A percentile compares a stretch with the other conserved stretches of the same genome.
These are phyloP conservation scores for Pomatostomus ruficeps DNA, from an alignment of 2,113 vertebrate species.

Conservation along the genomic window DNA sequence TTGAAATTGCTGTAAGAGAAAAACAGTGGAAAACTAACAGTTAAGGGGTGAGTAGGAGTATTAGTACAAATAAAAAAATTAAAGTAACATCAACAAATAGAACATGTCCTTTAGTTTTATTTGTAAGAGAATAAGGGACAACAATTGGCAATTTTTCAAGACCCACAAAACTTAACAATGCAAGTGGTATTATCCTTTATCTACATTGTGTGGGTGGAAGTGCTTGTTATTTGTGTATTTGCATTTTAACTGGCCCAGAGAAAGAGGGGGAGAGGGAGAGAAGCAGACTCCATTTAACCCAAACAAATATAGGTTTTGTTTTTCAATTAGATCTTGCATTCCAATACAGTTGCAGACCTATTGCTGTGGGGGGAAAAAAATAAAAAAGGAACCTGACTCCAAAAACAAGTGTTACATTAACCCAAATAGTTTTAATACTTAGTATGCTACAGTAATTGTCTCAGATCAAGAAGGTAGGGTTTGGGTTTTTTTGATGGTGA, in stretches of 20 bases:
- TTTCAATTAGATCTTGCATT: conserved; percentile 12
- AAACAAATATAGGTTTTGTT: neutral
- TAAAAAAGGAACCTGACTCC: neutral
- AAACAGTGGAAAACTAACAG: neutral
- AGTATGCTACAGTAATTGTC: neutral
- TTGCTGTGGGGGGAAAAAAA: accelerated
- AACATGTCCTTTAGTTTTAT: neutral
- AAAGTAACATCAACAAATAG: neutral
- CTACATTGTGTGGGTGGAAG: neutral
- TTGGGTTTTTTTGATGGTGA: neutral
- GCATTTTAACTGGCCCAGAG: neutral
- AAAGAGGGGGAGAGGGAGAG: too few relatives aligned
- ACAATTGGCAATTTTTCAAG: neutral
- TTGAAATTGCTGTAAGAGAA: neutral
- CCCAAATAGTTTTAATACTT: neutral
- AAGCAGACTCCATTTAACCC: neutral
- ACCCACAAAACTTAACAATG: neutral
- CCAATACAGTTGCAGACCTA: neutral
- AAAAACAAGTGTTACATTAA: neutral
- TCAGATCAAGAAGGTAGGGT: neutral
- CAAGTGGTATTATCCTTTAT: neutral
- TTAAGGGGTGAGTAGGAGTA: neutral
- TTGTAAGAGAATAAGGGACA: neutral
- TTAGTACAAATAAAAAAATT: neutral
- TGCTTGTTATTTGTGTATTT: neutral